Evolutionary conservation across 2,113 vertebrate species (phyloP).

Genomic region (Ciconia maguari): DNA sequence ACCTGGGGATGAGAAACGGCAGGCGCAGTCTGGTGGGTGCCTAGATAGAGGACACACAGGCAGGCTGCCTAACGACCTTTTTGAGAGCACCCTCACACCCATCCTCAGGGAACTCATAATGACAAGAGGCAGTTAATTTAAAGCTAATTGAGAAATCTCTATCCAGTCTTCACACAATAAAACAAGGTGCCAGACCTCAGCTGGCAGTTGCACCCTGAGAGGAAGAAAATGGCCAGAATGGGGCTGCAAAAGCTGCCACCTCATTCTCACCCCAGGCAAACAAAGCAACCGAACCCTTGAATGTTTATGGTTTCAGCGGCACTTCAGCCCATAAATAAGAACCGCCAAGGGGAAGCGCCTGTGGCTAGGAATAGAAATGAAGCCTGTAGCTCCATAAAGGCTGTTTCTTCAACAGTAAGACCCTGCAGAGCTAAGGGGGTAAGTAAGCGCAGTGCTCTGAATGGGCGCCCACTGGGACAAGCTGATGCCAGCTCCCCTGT

Average conservation of each 20-base stretch:
- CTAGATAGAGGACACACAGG: constrained; percentile 15
- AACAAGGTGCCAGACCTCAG: constrained; percentile 72
- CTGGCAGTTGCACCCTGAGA: constrained; percentile 57
- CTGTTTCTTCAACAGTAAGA: neutral
- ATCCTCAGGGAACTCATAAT: constrained; percentile 71
- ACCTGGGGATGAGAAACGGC: constrained; percentile 67
- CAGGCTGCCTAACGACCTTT: constrained; percentile 38
- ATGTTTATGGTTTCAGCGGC: constrained; percentile 1
- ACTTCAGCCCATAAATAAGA: constrained; percentile 37
- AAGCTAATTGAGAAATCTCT: constrained; percentile 77
- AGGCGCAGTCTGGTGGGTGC: constrained; percentile 59
- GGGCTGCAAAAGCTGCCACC: constrained; percentile 61
- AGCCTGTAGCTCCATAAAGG: neutral
- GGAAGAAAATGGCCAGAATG: constrained; percentile 34
- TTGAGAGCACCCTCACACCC: constrained; percentile 39
- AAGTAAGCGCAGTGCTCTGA: no score
- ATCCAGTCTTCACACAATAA: constrained; percentile 71
- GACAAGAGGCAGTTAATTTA: constrained; percentile 78
- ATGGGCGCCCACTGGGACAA: neutral
- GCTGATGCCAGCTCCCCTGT: neutral
- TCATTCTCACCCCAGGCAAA: constrained; percentile 39
- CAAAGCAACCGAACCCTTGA: neutral
- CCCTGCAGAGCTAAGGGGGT: neutral
- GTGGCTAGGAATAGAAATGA: neutral
- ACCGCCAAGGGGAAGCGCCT: neutral